phyloP scores from a whole-genome alignment of 2,113 vertebrate genomes.

The Pleuronectes platessa region DNA sequence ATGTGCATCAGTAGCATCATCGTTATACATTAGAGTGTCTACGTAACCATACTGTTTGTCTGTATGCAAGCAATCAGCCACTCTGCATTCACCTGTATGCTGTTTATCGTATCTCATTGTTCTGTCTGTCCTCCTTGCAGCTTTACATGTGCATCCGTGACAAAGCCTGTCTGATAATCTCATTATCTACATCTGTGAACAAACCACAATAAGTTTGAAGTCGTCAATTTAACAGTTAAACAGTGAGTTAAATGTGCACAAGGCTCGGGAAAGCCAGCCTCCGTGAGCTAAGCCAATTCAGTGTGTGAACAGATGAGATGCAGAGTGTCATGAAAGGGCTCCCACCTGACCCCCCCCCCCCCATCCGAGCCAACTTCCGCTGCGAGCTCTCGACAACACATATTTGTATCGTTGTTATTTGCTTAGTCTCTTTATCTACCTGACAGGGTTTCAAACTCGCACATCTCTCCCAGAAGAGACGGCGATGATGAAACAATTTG shows the following conservation, averaged over 20 bases:
- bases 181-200: neutral
- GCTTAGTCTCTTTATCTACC: slow-evolving; percentile 73
- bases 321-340: slow-evolving; percentile 32
- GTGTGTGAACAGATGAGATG: slow-evolving; percentile 56
- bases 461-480: slow-evolving; percentile 68
- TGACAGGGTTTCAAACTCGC: slow-evolving; percentile 74
- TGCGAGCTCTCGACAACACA: slow-evolving; percentile 53
- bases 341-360: slow-evolving; percentile 54
- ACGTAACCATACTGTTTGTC: neutral
- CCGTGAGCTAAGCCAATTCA: slow-evolving; percentile 31
- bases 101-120: neutral
- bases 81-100: neutral
- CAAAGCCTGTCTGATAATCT: neutral
- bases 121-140: neutral
- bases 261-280: slow-evolving; percentile 20
- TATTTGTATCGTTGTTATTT: slow-evolving; percentile 73
- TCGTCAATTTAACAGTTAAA: neutral
- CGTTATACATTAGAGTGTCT: neutral
- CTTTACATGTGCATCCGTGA: neutral
- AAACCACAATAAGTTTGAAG: neutral
- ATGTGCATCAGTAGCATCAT: neutral
- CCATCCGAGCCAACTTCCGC: slow-evolving; percentile 48
- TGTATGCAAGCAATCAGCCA: neutral
- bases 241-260: neutral
- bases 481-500: slow-evolving; percentile 73